Base-by-base conservation (phyloP, 2,888 invertebrate genomes). In the Tricholauxania praeusta region DNA sequence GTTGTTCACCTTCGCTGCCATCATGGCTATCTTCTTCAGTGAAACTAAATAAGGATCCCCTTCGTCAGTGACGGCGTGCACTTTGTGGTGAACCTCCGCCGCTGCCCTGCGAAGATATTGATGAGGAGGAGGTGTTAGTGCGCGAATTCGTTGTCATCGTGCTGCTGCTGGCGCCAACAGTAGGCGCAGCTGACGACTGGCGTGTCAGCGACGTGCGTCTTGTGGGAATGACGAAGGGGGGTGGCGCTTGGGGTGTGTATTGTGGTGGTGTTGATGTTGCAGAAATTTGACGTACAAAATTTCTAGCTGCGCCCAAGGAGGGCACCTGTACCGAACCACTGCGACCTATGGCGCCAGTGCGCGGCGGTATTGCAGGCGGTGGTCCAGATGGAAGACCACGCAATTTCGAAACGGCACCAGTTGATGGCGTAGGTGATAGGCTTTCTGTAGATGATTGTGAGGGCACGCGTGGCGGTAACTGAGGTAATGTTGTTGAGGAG, bases 301-400 rank as follows among this genome's bases (percentile, higher is more conserved):
- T 78, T 3, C 84, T 82, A 15, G 78, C 32, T 17, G 70, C 51
- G 5, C 66, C 49, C 14, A 77, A 51, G 1, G 78, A 49, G 5
- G 78, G 79, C 51, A 81, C 80, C 74, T 87, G 87, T 12, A 87
- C 80, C 0, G 87, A 87, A 5, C 84, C 86, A 64, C 84, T 84
- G 57, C 87, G 81, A 3, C 84, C 80, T 14, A 86, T 82, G 55
- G 81, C 80, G 5, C 86, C 85, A 0, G 83, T 83, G 19, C 87
- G 82, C 3, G 87, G 87, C 32, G 87, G 87, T 79, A 88, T 87
- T 3, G 86, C 87, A n/a, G 88, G 88, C 8, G 88, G 87, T 48
- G 87, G 87, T 0, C 86, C 86, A 32, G 83, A 81, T 5, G 79
- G 82, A 53, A 83, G 82, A 5, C 77, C 79, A 1, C 83, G 78